A percentile compares a stretch with the other conserved stretches of the same genome.
Evolutionary conservation across 2,113 vertebrate genomes (phyloP).

Genomic region (Petromus typicus): DNA sequence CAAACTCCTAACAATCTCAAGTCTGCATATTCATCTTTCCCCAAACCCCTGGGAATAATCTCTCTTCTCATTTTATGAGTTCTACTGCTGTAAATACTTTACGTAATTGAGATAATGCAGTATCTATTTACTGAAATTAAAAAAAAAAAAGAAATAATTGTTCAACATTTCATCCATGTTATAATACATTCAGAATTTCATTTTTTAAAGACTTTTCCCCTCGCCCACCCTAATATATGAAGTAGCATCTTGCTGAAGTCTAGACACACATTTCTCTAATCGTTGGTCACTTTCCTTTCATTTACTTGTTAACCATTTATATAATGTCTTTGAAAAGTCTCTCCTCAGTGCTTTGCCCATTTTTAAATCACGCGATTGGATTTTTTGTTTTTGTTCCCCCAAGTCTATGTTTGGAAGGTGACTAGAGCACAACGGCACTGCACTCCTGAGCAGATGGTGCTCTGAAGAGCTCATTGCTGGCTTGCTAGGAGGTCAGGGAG

Average conservation of each 20-base stretch:
- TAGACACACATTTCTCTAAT: slow-evolving; percentile 28
- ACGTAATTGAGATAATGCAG: background rate
- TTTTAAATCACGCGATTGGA: background rate
- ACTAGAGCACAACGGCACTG: background rate
- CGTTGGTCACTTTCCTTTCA: background rate
- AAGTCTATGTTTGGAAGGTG: background rate
- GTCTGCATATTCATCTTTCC: background rate
- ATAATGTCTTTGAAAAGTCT: background rate
- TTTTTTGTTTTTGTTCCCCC: background rate
- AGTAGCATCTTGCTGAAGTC: background rate
- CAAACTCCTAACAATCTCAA: background rate
- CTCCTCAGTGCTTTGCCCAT: background rate
- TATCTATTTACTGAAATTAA: slow-evolving; percentile 14
- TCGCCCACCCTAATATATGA: background rate
- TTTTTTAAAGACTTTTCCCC: background rate
- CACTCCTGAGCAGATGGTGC: background rate
- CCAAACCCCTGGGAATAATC: background rate
- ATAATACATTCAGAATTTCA: background rate
- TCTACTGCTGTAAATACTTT: background rate
- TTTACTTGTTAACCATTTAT: background rate
- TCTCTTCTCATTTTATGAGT: background rate
- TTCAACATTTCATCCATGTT: background rate
- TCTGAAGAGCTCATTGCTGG: background rate
- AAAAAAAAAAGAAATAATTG: no score
- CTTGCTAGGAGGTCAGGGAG: background rate